A percentile compares a stretch with the other conserved stretches of the same genome.
phyloP scores from a whole-genome alignment of 2,113 vertebrate genomes.

The Trachemys scripta region DNA sequence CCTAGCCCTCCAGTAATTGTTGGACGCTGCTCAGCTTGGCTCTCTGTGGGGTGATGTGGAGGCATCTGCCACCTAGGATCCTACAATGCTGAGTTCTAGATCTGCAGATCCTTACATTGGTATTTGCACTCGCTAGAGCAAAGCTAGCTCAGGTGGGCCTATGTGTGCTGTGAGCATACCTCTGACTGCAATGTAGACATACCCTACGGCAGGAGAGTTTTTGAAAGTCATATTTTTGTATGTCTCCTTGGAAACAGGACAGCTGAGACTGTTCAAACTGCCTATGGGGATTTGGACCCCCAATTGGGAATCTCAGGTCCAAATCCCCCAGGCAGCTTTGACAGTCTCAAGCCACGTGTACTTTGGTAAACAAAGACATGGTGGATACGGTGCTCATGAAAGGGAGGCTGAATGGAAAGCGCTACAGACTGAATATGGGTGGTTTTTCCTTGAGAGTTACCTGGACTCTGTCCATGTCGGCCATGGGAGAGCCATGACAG shows the following conservation, averaged over 20 bases:
- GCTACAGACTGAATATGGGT: not conserved
- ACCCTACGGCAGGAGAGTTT: constrained; percentile 21
- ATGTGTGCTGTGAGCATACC: not conserved
- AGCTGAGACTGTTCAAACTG: not conserved
- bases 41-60: not conserved
- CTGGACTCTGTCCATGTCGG: not conserved
- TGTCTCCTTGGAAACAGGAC: not conserved
- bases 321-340: not conserved
- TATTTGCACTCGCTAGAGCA: not conserved
- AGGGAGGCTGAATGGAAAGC: not conserved
- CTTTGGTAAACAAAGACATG: not conserved
- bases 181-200: not conserved
- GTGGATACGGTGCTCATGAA: not conserved
- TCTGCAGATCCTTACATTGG: not conserved
- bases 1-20: not conserved
- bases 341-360: not conserved
- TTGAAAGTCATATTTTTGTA: not conserved
- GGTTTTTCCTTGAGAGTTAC: not conserved
- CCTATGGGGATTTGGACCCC: not conserved
- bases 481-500: not conserved
- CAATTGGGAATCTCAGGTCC: not conserved
- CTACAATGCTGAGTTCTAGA: not conserved
- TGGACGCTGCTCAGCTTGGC: not conserved
- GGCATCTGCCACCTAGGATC: not conserved
- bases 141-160: not conserved